Conservation (phyloP, 2,888 invertebrate species). For the Troides helena region DNA sequence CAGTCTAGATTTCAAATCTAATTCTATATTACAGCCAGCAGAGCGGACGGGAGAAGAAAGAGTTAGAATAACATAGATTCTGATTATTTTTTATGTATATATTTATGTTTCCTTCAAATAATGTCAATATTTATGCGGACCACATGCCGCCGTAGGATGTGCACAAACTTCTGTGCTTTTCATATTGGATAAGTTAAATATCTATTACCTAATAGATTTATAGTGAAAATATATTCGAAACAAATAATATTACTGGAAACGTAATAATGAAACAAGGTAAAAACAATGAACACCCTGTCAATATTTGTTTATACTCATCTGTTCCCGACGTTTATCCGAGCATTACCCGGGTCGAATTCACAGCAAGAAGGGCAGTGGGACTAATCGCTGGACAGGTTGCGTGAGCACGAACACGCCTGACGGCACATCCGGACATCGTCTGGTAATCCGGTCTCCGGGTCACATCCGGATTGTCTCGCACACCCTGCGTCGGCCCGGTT, state of each 20-base stretch:
- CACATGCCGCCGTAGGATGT: no score
- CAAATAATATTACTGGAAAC: not conserved
- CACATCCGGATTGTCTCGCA: conserved; percentile 34
- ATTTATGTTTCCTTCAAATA: no score
- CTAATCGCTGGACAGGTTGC: conserved; percentile 70
- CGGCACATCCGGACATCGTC: conserved; percentile 55
- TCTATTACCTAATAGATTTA: not conserved
- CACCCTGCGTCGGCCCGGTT: conserved; percentile 47
- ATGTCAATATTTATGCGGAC: no score
- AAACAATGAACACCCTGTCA: conserved; percentile 36
- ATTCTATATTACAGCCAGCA: no score
- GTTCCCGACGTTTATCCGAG: conserved; percentile 45
- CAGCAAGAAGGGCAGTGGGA: conserved; percentile 60
- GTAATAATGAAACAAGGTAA: conserved; percentile 13
- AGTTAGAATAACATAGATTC: no score
- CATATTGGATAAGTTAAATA: no score
- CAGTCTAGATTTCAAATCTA: no score
- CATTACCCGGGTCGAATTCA: conserved; percentile 51
- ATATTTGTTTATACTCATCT: conserved; percentile 62
- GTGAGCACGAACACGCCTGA: conserved; percentile 61
- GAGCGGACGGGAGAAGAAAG: no score
- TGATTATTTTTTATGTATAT: not conserved
- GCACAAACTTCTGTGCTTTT: no score
- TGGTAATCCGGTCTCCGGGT: conserved; percentile 56
- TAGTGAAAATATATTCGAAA: not conserved